These are phyloP conservation scores for Aplocera efformata DNA, from an alignment of 2,888 invertebrate species.

Conservation along the genomic window DNA sequence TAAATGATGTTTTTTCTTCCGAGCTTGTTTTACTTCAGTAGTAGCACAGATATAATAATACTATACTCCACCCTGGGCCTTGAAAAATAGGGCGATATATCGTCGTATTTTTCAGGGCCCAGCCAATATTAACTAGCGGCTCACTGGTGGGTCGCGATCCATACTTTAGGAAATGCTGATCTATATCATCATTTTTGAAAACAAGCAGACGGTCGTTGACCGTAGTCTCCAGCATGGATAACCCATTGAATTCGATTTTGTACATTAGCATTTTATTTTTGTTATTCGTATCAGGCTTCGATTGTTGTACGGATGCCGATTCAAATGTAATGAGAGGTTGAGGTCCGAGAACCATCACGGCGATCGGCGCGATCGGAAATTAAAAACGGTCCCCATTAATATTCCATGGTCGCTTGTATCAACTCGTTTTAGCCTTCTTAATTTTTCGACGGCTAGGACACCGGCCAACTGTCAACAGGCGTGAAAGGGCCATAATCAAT, in stretches of 20 bases:
- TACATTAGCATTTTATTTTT: constrained; percentile 31
- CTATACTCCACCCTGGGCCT: no score
- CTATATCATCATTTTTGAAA: constrained; percentile 16
- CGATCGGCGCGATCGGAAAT: constrained; percentile 46
- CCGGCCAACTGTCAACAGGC: no score
- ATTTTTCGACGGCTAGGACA: neutral
- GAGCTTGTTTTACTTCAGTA: no score
- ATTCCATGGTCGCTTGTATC: constrained; percentile 36
- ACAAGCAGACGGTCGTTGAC: constrained; percentile 38
- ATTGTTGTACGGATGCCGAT: constrained; percentile 36
- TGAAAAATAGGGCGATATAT: no score
- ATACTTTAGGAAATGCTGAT: no score
- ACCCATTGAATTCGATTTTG: constrained; percentile 23
- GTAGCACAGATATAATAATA: no score
- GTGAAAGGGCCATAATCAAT: no score
- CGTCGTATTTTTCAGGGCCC: no score
- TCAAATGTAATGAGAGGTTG: constrained; percentile 40
- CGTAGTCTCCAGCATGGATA: constrained; percentile 21
- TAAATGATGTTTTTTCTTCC: no score
- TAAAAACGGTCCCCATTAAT: constrained; percentile 45
- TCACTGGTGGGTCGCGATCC: no score
- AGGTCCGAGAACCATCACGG: constrained; percentile 31
- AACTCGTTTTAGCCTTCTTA: constrained; percentile 18
- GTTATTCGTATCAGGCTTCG: constrained; percentile 42
- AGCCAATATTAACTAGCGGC: no score